These are phyloP conservation scores for Tenthredo notha DNA, from an alignment of 2,888 invertebrate genomes.

Conservation along the genomic window DNA sequence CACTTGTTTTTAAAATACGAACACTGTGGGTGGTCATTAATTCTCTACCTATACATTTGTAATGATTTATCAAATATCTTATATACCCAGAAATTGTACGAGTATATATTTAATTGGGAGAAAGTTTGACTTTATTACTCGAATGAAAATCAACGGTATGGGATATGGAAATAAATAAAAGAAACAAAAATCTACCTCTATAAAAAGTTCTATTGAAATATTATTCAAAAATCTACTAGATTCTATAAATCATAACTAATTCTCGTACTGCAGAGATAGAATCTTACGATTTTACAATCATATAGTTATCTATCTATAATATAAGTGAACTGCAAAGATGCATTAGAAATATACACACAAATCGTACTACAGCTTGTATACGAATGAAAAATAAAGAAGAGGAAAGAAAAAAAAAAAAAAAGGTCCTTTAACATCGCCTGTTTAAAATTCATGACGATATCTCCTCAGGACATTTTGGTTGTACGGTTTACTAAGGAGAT, in stretches of 20 bases:
- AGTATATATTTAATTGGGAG: neutral
- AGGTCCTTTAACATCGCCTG: constrained; percentile 8
- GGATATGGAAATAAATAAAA: too few species aligned
- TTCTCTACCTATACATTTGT: neutral
- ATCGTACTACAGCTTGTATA: neutral
- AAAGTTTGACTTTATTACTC: neutral
- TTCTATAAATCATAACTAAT: neutral
- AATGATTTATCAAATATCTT: constrained; percentile 29
- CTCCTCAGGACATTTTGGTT: constrained; percentile 56
- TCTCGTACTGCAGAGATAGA: neutral
- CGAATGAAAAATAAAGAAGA: neutral
- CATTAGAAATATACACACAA: neutral
- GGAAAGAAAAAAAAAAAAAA: neutral
- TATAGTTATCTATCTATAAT: neutral
- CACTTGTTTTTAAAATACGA: constrained; percentile 10
- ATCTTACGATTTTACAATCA: neutral
- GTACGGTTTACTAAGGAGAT: constrained; percentile 55
- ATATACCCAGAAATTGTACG: neutral
- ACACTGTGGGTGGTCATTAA: constrained; percentile 49
- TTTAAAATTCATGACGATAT: constrained; percentile 57
- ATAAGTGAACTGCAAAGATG: neutral
- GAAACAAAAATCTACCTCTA: neutral
- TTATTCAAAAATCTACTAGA: neutral
- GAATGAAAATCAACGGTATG: neutral
- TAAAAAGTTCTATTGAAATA: neutral